Evolutionary conservation across 2,888 invertebrate species (phyloP).

Genomic region (Lepidonotus clava): DNA sequence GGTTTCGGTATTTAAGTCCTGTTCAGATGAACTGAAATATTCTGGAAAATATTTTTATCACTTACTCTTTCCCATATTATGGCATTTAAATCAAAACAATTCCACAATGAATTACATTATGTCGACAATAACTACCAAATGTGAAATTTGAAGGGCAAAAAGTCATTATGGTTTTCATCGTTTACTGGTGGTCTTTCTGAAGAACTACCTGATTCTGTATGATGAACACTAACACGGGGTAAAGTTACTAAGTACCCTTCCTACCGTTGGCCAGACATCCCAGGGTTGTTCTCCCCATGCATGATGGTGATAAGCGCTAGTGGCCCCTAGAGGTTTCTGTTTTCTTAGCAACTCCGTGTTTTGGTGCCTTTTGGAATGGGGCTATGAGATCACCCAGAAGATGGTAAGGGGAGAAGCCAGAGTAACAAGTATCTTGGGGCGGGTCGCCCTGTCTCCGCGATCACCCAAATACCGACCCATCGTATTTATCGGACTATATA

Average conservation of each 20-base stretch:
- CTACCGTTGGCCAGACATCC: background rate
- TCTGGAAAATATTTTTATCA: too few species aligned
- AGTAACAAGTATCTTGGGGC: slow-evolving; percentile 37
- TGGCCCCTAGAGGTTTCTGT: background rate
- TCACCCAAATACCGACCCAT: background rate
- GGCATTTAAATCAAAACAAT: too few species aligned
- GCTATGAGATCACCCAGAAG: slow-evolving; percentile 39
- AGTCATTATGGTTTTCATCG: too few species aligned
- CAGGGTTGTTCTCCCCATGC: background rate
- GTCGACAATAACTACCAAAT: too few species aligned
- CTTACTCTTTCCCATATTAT: too few species aligned
- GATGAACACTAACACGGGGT: background rate
- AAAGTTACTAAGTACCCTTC: slow-evolving; percentile 14
- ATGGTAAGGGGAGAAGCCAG: slow-evolving; percentile 25
- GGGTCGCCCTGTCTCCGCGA: background rate
- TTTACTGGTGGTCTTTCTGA: too few species aligned
- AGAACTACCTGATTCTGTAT: too few species aligned
- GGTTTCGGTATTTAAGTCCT: too few species aligned
- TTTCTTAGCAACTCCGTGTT: slow-evolving; percentile 5
- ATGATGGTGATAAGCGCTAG: background rate
- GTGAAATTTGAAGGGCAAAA: too few species aligned
- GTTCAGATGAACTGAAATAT: too few species aligned
- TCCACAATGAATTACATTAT: too few species aligned
- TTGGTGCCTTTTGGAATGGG: background rate
- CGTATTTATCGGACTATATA: background rate